A percentile compares a stretch with the other conserved stretches of the same genome.
These are phyloP conservation scores for Chaenocephalus aceratus DNA, from an alignment of 2,113 vertebrate genomes.

Conservation along the genomic window DNA sequence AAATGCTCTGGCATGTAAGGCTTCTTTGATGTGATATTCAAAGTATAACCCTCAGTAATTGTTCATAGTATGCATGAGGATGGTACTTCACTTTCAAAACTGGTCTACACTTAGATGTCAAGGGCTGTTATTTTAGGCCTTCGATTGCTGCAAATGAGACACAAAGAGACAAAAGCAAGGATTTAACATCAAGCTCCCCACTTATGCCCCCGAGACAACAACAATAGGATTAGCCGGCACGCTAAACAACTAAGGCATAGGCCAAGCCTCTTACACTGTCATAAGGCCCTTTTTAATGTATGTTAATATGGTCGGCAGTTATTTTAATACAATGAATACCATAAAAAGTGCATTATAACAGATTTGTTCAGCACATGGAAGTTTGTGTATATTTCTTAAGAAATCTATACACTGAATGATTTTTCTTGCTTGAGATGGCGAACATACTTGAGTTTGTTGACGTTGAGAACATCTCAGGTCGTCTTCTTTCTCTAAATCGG, in stretches of 20 bases:
- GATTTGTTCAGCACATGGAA: background rate
- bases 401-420: background rate
- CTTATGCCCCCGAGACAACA: conserved; percentile 59
- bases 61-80: conserved; percentile 2
- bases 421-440: background rate
- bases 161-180: conserved; percentile 59
- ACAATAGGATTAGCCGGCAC: conserved; percentile 72
- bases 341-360: background rate
- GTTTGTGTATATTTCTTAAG: background rate
- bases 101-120: conserved; percentile 26
- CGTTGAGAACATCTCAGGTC: background rate
- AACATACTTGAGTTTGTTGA: background rate
- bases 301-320: conserved; percentile 34
- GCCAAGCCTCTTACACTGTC: conserved; percentile 66
- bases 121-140: conserved; percentile 45
- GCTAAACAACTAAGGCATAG: conserved; percentile 54
- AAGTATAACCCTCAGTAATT: background rate
- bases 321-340: conserved; percentile 5
- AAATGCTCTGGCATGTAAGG: conserved; percentile 3
- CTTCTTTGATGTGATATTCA: conserved; percentile 32
- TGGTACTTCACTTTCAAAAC: conserved; percentile 39
- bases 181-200: conserved; percentile 63
- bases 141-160: conserved; percentile 34
- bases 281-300: conserved; percentile 50
- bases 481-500: background rate